A percentile compares a stretch with the other conserved stretches of the same genome.
Evolutionary conservation across 2,797 vertebrate species (phyloP).

Genomic region (Phyllotis vaccarum): DNA sequence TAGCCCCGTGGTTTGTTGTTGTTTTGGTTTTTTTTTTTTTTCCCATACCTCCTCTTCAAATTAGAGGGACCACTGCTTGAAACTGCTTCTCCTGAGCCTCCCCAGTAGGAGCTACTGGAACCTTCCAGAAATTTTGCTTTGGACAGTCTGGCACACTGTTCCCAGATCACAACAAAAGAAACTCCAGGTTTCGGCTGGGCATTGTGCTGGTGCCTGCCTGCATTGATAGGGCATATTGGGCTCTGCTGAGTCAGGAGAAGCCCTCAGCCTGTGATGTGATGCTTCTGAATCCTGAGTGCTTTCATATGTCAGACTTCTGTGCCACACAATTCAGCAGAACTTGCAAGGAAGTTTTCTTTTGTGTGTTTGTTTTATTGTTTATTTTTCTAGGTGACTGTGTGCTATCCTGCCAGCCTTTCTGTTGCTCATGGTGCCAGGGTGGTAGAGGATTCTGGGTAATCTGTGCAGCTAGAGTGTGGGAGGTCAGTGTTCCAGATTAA

Average conservation of each 20-base stretch:
- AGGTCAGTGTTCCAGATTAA: background rate
- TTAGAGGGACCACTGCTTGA: background rate
- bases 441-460: background rate
- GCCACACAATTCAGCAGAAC: background rate
- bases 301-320: background rate
- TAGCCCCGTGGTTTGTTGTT: too few species aligned
- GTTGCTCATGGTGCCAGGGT: fast-evolving
- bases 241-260: background rate
- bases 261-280: background rate
- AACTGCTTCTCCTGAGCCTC: background rate
- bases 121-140: background rate
- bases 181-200: too few species aligned
- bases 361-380: background rate
- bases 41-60: background rate
- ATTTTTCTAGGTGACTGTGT: background rate
- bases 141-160: background rate
- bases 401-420: background rate
- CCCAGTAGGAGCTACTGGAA: background rate
- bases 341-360: background rate
- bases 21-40: too few species aligned
- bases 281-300: background rate
- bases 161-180: background rate
- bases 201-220: background rate
- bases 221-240: background rate
- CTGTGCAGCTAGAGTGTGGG: background rate